Evolutionary conservation across 2,888 invertebrate species (phyloP).

Genomic region (Drosophila neutralis): DNA sequence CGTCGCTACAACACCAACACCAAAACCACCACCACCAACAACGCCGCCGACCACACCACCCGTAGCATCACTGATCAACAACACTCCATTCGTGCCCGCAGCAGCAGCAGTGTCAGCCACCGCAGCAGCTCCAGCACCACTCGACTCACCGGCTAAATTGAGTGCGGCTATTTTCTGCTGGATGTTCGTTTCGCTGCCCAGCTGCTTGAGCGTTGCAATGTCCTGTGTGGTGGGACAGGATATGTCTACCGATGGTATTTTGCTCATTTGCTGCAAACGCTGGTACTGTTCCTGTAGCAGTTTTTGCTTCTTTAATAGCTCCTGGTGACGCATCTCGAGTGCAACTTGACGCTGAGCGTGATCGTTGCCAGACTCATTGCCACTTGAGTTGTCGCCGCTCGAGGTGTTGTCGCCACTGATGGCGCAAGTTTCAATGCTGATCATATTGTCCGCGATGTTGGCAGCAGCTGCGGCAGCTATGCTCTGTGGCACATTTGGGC

Average conservation of each 20-base stretch:
- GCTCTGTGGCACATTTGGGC: conserved; percentile 88
- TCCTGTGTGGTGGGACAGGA: conserved; percentile 86
- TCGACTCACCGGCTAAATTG: conserved; percentile 60
- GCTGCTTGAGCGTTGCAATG: conserved; percentile 89
- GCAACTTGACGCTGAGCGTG: conserved; percentile 90
- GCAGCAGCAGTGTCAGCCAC: conserved; percentile 72
- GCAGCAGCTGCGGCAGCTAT: conserved; percentile 83
- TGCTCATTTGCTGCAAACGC: conserved; percentile 93
- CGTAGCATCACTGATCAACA: conserved; percentile 68
- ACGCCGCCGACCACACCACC: conserved; percentile 64
- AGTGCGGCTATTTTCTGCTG: conserved; percentile 87
- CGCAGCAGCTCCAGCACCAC: conserved; percentile 50
- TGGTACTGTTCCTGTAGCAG: conserved; percentile 96
- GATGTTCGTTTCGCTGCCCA: conserved; percentile 94
- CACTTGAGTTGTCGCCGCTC: conserved; percentile 88
- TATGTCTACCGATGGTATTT: conserved; percentile 89
- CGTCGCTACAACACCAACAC: conserved; percentile 42
- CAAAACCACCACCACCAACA: conserved; percentile 59
- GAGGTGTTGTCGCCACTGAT: conserved; percentile 65
- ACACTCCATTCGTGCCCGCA: conserved; percentile 70
- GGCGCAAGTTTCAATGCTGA: conserved; percentile 33
- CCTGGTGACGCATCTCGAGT: conserved; percentile 94
- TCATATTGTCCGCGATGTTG: conserved; percentile 76
- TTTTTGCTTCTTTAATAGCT: conserved; percentile 93
- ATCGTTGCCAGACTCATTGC: conserved; percentile 91